A percentile compares a stretch with the other conserved stretches of the same genome.
phyloP scores from a whole-genome alignment of 2,113 vertebrate species.

The Copsychus sechellarum region DNA sequence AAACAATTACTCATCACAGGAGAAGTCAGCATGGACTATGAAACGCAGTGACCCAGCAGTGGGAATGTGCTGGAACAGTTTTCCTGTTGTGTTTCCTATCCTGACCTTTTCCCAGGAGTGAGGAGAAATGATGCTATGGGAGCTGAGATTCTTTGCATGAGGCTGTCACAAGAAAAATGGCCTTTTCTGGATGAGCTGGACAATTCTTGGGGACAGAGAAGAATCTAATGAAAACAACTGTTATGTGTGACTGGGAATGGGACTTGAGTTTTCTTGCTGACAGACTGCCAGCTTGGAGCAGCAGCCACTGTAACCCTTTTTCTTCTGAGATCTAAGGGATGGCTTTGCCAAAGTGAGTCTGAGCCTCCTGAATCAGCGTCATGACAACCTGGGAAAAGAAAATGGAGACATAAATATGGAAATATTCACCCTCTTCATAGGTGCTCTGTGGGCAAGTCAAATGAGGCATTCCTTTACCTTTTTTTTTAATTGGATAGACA shows the following conservation, averaged over 20 bases:
- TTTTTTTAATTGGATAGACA: not conserved
- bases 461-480: not conserved
- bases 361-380: not conserved
- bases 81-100: not conserved
- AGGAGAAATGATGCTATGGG: not conserved
- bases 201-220: not conserved
- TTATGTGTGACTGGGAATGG: not conserved
- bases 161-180: not conserved
- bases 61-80: not conserved
- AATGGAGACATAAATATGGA: not conserved
- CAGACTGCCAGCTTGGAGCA: not conserved
- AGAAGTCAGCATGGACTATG: not conserved
- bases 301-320: not conserved
- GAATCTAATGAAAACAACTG: not conserved
- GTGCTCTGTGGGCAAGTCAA: not conserved
- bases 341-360: not conserved
- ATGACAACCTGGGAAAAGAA: not conserved
- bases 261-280: not conserved
- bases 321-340: not conserved
- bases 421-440: not conserved
- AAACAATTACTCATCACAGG: not conserved
- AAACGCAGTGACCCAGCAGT: not conserved
- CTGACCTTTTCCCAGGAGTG: not conserved
- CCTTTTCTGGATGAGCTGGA: not conserved
- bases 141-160: not conserved